phyloP scores from a whole-genome alignment of 2,797 vertebrate genomes.

The Apogon talboti region DNA sequence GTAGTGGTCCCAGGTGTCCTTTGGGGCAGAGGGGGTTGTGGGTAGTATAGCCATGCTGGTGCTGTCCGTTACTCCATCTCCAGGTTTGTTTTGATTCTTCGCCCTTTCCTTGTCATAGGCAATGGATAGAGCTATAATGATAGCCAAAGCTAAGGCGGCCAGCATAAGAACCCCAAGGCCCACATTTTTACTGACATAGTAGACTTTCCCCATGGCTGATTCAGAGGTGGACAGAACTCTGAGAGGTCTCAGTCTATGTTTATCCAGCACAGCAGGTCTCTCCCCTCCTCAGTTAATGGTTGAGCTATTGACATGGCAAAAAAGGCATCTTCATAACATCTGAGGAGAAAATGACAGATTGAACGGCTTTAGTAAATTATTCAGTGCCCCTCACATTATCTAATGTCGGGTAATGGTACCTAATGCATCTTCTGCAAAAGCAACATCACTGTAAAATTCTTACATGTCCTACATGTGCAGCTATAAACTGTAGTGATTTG shows the following conservation, averaged over 20 bases:
- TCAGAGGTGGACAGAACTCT: conserved; percentile 17
- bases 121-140: conserved; percentile 89
- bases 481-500: too few species aligned
- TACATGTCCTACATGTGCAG: neutral
- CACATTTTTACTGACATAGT: conserved; percentile 87
- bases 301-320: conserved; percentile 73
- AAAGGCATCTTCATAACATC: conserved; percentile 35
- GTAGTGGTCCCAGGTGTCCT: conserved; percentile 75
- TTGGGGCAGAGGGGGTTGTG: conserved; percentile 75
- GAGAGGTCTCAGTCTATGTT: conserved; percentile 31
- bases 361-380: conserved; percentile 4
- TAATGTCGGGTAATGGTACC: neutral
- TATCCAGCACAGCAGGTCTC: conserved; percentile 42
- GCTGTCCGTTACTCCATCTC: conserved; percentile 12
- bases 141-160: conserved; percentile 76
- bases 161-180: conserved; percentile 82
- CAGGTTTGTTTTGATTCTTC: conserved; percentile 62
- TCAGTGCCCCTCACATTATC: neutral
- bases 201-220: conserved; percentile 89
- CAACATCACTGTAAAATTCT: neutral
- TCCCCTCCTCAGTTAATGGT: conserved; percentile 65
- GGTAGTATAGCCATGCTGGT: conserved; percentile 36
- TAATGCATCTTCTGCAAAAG: neutral
- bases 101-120: conserved; percentile 88
- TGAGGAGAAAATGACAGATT: conserved; percentile 33